Conservation (phyloP, 2,113 vertebrate species). For the Sapayoa aenigma region DNA sequence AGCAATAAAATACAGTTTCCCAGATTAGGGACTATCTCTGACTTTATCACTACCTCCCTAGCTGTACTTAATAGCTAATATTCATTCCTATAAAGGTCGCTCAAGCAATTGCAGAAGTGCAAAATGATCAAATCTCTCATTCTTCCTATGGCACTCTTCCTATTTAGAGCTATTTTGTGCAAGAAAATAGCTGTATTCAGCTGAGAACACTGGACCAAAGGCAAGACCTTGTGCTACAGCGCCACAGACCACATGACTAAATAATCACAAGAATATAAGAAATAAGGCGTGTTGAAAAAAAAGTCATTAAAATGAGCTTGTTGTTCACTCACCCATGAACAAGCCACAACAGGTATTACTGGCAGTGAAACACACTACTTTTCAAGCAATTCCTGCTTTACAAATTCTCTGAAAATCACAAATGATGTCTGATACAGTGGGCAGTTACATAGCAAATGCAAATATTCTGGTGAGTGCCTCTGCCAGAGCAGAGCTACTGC, state of each 20-base stretch:
- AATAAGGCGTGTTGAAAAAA: neutral
- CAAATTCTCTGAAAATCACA: neutral
- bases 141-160: neutral
- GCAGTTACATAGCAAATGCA: neutral
- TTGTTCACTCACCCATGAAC: neutral
- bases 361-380: neutral
- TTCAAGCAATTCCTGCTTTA: neutral
- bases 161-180: neutral
- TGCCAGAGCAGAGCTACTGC: neutral
- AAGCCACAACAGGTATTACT: neutral
- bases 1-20: neutral
- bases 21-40: rapidly evolving
- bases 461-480: neutral
- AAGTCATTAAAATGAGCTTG: neutral
- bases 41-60: neutral
- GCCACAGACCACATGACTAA: neutral
- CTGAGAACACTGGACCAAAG: neutral
- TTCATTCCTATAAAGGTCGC: neutral
- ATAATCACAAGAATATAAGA: neutral
- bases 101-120: neutral
- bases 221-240: neutral
- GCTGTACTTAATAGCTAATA: neutral
- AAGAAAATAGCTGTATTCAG: neutral
- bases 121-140: neutral
- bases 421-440: neutral